These are phyloP conservation scores for Lithophane ornitopus DNA, from an alignment of 2,888 invertebrate genomes.

Conservation along the genomic window DNA sequence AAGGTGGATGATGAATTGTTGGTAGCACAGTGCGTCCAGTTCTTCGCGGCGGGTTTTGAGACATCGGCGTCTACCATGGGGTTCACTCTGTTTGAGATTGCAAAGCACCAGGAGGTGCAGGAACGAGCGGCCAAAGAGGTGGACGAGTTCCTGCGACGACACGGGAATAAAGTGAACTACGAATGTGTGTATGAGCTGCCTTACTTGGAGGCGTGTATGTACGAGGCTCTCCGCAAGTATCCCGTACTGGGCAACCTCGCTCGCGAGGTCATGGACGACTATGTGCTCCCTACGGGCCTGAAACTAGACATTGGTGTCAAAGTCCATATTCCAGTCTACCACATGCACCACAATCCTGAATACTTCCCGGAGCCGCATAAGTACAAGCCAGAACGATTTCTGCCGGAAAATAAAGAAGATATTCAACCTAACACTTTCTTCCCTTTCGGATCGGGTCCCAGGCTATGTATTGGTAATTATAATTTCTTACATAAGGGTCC, in stretches of 20 bases:
- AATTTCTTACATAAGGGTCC: background rate
- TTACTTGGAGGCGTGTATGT: slow-evolving; percentile 76
- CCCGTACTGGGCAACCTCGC: slow-evolving; percentile 75
- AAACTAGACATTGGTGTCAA: slow-evolving; percentile 62
- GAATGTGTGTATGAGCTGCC: slow-evolving; percentile 77
- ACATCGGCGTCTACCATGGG: slow-evolving; percentile 75
- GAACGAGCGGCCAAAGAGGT: slow-evolving; percentile 71
- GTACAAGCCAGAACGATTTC: slow-evolving; percentile 73
- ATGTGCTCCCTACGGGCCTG: slow-evolving; percentile 56
- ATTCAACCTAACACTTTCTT: slow-evolving; percentile 70
- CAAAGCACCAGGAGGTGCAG: slow-evolving; percentile 72
- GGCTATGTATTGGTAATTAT: slow-evolving; percentile 70
- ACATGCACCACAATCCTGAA: slow-evolving; percentile 71
- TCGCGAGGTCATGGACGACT: slow-evolving; percentile 73
- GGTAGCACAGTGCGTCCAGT: slow-evolving; percentile 87
- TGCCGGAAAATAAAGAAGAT: slow-evolving; percentile 66
- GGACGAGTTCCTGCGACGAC: slow-evolving; percentile 71
- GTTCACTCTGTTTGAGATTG: slow-evolving; percentile 75
- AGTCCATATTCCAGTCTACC: slow-evolving; percentile 72
- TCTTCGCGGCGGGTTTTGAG: slow-evolving; percentile 83
- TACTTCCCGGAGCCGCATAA: slow-evolving; percentile 72
- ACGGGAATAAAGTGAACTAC: slow-evolving; percentile 66
- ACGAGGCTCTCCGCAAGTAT: slow-evolving; percentile 77
- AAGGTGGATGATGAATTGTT: slow-evolving; percentile 82
- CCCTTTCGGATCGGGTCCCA: slow-evolving; percentile 76